Base-by-base conservation (phyloP, 2,113 vertebrate species). In the Lathamus discolor region DNA sequence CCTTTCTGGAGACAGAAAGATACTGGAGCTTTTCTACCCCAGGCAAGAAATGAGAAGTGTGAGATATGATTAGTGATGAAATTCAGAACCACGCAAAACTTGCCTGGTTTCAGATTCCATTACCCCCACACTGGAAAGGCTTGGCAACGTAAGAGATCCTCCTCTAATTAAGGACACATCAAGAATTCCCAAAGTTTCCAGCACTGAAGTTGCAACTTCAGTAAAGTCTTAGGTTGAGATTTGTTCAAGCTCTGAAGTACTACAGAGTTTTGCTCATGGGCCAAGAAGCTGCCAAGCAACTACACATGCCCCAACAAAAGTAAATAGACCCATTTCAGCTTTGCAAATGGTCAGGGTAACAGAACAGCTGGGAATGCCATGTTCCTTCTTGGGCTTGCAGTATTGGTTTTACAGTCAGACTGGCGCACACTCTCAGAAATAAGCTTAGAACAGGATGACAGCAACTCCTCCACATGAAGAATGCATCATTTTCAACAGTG, bases 101-200 rank as follows among this genome's bases (percentile, higher is more conserved):
- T 86, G 86, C 29, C 86, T 69, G 86, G 95, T 93, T 94, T 96
- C 93, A 95, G 77, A 83, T 95, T 96, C 95, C 95, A 94, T 93
- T 94, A 83, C 67, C 86, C 61, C 31, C 70, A 76, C 41, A 83
- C 49, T 49, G 62, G 62, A 84, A 94, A 76, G 55, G 62, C 76
- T 93, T 95, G 80, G 83, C 81, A 63, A 94, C 37, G 83, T 67
- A 81, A 83, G 82, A 87, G 37, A 93, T 82, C 27, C 61, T 78
- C 77, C 7, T 8, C 83, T 74, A 86, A 31, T 79, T 90, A 92
- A 92, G 88, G 88, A 73, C 48, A 81, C 11, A 91, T 82, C 52
- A 81, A 70, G 91, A 90, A 70, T 41, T 79, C 61, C 82, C 77
- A 57, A 88, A 88, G 66, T 39, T 91, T 93, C 77, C 80, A 84